Percentiles rank a stretch among this genome's conserved stretches.
These are phyloP conservation scores for Brachionus manjavacas DNA, from an alignment of 1,140 invertebrate genomes.

Conservation along the genomic window DNA sequence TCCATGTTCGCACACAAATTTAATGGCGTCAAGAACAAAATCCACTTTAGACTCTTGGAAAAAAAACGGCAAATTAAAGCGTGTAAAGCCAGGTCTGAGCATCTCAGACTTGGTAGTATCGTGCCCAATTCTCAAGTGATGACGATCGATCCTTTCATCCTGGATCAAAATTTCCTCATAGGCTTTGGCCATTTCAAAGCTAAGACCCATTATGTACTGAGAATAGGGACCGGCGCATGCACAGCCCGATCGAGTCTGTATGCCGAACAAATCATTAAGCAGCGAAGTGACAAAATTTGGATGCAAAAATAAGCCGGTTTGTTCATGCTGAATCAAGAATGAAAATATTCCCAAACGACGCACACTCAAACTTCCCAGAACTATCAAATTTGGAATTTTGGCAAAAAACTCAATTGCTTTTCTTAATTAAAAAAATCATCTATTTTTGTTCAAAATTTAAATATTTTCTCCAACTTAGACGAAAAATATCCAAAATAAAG, in stretches of 20 bases:
- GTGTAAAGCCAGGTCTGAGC: slow-evolving; percentile 70
- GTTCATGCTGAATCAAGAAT: slow-evolving; percentile 28
- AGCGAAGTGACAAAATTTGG: slow-evolving; percentile 82
- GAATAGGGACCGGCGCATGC: slow-evolving; percentile 78
- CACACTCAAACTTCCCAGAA: not conserved
- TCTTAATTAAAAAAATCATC: not conserved
- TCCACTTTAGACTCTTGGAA: slow-evolving; percentile 70
- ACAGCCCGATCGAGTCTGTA: slow-evolving; percentile 79
- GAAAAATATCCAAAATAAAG: too few species aligned
- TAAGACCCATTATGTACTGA: slow-evolving; percentile 31
- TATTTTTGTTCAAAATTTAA: too few species aligned
- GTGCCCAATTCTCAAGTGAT: slow-evolving; percentile 40
- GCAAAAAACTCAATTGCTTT: not conserved
- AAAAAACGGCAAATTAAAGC: slow-evolving; percentile 79
- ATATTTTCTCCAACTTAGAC: too few species aligned
- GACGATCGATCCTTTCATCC: not conserved
- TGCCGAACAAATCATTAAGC: slow-evolving; percentile 84
- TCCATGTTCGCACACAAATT: slow-evolving; percentile 78
- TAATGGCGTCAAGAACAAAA: slow-evolving; percentile 75
- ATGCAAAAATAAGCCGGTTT: slow-evolving; percentile 67
- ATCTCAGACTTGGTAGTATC: not conserved
- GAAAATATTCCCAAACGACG: slow-evolving; percentile 33
- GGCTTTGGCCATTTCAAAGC: slow-evolving; percentile 29
- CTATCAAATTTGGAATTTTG: not conserved
- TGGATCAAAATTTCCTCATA: slow-evolving; percentile 34